A percentile compares a stretch with the other conserved stretches of the same genome.
Evolutionary conservation across 2,113 vertebrate genomes (phyloP).

Genomic region (Phrynosoma blainvillii): DNA sequence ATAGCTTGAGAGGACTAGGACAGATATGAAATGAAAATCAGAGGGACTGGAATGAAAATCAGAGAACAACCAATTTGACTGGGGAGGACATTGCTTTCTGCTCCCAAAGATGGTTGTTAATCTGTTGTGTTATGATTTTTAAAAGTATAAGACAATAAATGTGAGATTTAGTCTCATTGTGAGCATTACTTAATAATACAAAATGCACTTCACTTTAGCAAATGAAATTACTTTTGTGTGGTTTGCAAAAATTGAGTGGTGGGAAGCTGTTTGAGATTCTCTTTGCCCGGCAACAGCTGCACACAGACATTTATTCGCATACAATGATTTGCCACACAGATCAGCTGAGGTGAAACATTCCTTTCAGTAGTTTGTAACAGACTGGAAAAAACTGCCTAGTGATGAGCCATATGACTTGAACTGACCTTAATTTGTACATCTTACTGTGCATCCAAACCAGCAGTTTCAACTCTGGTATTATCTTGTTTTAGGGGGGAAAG

Average conservation of each 20-base stretch:
- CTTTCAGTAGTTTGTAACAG: not conserved
- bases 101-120: not conserved
- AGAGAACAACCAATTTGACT: not conserved
- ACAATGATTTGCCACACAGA: not conserved
- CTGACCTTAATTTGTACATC: not conserved
- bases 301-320: not conserved
- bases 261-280: not conserved
- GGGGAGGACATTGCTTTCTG: not conserved
- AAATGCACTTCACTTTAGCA: conserved; percentile 1
- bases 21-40: not conserved
- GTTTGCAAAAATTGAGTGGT: not conserved
- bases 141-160: not conserved
- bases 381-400: not conserved
- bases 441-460: not conserved
- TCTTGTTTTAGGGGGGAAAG: not conserved
- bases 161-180: not conserved
- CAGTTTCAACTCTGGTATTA: not conserved
- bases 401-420: not conserved
- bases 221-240: not conserved
- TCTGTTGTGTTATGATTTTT: not conserved
- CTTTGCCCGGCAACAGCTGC: not conserved
- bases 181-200: not conserved
- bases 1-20: not conserved
- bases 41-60: not conserved
- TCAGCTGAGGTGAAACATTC: not conserved